Evolutionary conservation across 2,888 invertebrate genomes (phyloP).

Genomic region (Microctonus aethiopoides): DNA sequence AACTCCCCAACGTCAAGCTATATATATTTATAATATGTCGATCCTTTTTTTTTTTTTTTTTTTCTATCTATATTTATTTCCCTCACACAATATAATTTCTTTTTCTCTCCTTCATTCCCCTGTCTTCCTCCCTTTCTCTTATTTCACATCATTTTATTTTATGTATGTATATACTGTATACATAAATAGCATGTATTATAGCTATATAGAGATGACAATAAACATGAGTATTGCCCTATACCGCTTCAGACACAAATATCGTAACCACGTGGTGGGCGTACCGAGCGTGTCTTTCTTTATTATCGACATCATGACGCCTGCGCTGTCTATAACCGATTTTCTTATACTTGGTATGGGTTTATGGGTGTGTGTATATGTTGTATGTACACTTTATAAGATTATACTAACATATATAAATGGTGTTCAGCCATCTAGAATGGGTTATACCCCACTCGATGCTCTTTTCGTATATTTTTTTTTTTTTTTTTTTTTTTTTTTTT

Average conservation of each 20-base stretch:
- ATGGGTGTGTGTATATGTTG: too few species aligned
- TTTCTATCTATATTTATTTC: slow-evolving; percentile 15
- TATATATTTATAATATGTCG: not conserved
- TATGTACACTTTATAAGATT: too few species aligned
- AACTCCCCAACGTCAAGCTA: not conserved
- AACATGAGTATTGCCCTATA: not conserved
- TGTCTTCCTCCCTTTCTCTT: not conserved
- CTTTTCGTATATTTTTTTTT: too few species aligned
- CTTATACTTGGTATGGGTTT: too few species aligned
- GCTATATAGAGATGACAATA: not conserved
- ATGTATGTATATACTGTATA: slow-evolving; percentile 32
- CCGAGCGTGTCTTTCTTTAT: slow-evolving; percentile 38
- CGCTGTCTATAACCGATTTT: slow-evolving; percentile 28
- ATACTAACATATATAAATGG: not conserved
- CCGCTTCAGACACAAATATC: slow-evolving; percentile 2
- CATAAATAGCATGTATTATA: too few species aligned
- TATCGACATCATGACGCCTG: slow-evolving; percentile 28
- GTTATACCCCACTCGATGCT: not conserved
- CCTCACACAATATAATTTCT: not conserved
- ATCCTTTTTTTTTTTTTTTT: too few species aligned
- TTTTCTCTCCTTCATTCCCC: not conserved
- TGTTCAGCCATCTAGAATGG: not conserved
- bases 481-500: too few species aligned
- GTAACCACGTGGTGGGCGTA: slow-evolving; percentile 46
- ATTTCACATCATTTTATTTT: not conserved